Conservation (phyloP, 2,797 vertebrate genomes). For the Sciurus vulgaris region DNA sequence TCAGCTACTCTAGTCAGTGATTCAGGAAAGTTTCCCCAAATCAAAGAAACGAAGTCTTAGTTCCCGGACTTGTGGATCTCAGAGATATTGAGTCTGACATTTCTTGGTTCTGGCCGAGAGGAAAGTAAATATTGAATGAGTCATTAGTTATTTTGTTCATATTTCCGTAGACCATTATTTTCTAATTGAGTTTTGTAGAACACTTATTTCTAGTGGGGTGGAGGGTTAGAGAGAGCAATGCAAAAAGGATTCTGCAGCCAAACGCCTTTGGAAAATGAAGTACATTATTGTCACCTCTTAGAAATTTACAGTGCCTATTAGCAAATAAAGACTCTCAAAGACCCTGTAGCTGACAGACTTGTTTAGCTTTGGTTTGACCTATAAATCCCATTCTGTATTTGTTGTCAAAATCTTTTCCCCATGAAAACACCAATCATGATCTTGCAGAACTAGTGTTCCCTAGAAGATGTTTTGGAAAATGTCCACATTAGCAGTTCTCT, state of each 20-base stretch:
- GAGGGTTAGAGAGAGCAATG: background rate
- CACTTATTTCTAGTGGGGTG: background rate
- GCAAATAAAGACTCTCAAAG: background rate
- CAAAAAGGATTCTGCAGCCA: background rate
- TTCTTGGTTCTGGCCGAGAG: background rate
- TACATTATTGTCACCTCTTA: background rate
- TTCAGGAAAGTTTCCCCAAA: background rate
- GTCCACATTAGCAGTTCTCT: background rate
- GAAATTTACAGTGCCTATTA: background rate
- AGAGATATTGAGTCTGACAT: background rate
- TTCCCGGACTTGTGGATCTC: background rate
- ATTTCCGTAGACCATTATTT: background rate
- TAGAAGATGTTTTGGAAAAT: background rate
- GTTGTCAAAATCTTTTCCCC: background rate
- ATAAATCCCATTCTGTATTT: background rate
- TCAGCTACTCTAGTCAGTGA: background rate
- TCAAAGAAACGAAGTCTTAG: constrained; percentile 28
- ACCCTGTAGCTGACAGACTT: background rate
- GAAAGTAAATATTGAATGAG: constrained; percentile 42
- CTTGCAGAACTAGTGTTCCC: background rate
- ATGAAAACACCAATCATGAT: no score
- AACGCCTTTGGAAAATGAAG: background rate
- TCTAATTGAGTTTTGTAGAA: constrained; percentile 6
- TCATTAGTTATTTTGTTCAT: background rate
- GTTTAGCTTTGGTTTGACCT: background rate